Evolutionary conservation across 2,888 invertebrate species (phyloP).

Genomic region (Heliconius ismenius): DNA sequence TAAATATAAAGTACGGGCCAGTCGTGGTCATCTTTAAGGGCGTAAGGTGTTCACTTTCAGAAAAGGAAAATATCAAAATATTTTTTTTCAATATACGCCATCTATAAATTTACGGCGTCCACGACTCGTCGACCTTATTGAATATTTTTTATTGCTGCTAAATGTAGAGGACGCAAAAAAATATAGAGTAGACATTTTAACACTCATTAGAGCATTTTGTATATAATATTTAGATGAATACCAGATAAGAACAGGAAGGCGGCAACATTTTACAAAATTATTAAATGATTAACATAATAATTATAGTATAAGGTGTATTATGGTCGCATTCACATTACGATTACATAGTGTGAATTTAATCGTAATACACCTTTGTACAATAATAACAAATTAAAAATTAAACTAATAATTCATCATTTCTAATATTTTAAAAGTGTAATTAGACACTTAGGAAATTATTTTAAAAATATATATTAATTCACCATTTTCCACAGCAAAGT

Average conservation of each 20-base stretch:
- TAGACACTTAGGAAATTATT: background rate
- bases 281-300: background rate
- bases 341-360: background rate
- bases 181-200: background rate
- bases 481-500: constrained; percentile 58
- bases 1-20: background rate
- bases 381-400: background rate
- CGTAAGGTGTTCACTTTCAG: no score
- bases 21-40: background rate
- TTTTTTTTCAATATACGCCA: no score
- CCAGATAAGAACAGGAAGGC: background rate
- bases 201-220: no score
- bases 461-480: background rate
- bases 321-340: no score
- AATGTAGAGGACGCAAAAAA: background rate
- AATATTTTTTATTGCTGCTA: background rate
- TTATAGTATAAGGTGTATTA: background rate
- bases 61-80: no score
- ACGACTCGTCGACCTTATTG: no score
- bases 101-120: no score
- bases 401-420: background rate
- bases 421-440: background rate
- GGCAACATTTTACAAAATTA: background rate
- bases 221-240: no score
- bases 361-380: background rate